Percentiles rank a stretch among this genome's conserved stretches.
Conservation (phyloP, 2,888 invertebrate species). For the Phengaris arion region DNA sequence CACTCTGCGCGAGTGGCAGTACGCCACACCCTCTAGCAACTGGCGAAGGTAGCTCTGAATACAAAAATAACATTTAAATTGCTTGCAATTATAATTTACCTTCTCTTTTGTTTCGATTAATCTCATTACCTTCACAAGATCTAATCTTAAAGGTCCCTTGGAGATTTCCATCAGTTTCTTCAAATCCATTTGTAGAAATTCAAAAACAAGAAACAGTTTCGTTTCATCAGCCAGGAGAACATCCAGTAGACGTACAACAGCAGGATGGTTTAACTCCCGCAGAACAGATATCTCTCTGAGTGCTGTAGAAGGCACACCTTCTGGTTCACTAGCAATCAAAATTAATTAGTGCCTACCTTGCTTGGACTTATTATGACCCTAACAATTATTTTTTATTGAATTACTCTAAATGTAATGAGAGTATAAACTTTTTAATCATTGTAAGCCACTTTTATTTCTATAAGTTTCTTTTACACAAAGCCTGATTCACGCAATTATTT, state of each 20-base stretch:
- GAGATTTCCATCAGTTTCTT: slow-evolving; percentile 91
- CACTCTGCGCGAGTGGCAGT: slow-evolving; percentile 93
- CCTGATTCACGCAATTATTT: too few species aligned
- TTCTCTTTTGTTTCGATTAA: neutral
- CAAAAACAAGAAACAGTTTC: slow-evolving; percentile 95
- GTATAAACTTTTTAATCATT: too few species aligned
- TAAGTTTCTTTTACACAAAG: too few species aligned
- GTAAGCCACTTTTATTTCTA: too few species aligned
- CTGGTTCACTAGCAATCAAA: slow-evolving; percentile 85
- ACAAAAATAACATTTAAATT: neutral
- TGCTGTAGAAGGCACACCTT: slow-evolving; percentile 98
- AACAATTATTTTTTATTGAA: too few species aligned
- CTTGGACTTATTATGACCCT: too few species aligned
- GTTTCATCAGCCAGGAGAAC: slow-evolving; percentile 88
- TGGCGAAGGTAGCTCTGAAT: slow-evolving; percentile 90
- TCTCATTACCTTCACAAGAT: slow-evolving; percentile 82
- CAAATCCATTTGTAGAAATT: slow-evolving; percentile 95
- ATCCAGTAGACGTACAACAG: slow-evolving; percentile 93
- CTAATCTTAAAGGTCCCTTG: slow-evolving; percentile 80
- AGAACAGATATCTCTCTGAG: slow-evolving; percentile 96
- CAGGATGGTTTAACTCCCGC: slow-evolving; percentile 93
- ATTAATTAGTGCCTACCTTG: neutral
- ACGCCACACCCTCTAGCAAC: slow-evolving; percentile 91
- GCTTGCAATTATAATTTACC: too few species aligned
- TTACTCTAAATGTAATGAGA: too few species aligned